Conservation (phyloP, 2,797 vertebrate species). For the Neoniphon sammara region DNA sequence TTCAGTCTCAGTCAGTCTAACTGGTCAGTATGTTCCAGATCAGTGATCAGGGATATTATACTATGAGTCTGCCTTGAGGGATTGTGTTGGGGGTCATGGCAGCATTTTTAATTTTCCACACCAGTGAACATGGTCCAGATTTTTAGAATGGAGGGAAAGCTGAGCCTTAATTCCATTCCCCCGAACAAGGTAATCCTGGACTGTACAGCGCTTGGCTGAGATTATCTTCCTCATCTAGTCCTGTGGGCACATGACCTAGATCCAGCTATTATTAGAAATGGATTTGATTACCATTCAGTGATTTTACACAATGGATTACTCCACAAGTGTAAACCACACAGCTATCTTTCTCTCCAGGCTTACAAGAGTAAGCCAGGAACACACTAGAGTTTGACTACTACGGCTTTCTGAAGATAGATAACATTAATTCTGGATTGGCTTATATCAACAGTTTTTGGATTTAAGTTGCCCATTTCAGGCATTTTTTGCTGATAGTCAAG, state of each 20-base stretch:
- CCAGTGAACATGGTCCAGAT: conserved; percentile 4
- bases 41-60: background rate
- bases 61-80: background rate
- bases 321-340: conserved; percentile 34
- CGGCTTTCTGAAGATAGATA: too few species aligned
- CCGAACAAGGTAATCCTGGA: conserved; percentile 37
- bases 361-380: conserved; percentile 26
- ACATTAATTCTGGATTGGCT: too few species aligned
- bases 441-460: too few species aligned
- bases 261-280: conserved; percentile 35
- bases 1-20: background rate
- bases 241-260: conserved; percentile 50
- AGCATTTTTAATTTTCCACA: conserved; percentile 4
- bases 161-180: conserved; percentile 14
- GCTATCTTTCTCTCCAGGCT: conserved; percentile 34
- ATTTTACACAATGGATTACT: background rate
- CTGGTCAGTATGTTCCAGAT: background rate
- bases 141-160: conserved; percentile 8
- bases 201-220: conserved; percentile 4
- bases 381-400: too few species aligned
- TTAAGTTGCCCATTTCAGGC: too few species aligned
- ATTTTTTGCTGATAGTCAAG: too few species aligned
- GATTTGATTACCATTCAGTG: conserved; percentile 39
- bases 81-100: background rate
- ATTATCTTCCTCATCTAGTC: conserved; percentile 38